Conservation (phyloP, 2,113 vertebrate genomes). For the Hippocampus comes region DNA sequence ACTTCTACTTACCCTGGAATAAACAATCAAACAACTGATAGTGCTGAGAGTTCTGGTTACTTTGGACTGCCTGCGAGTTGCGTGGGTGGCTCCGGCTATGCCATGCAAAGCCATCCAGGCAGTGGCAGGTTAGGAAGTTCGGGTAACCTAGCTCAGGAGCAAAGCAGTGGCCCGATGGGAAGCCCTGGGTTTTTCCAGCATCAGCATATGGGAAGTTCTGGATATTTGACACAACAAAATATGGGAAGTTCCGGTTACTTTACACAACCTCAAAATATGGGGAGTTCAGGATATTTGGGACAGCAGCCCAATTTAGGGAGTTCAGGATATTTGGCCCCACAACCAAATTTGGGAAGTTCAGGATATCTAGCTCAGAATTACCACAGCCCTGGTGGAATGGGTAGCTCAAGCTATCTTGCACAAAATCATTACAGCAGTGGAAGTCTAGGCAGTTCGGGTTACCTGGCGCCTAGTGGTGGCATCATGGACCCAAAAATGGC, state of each 20-base stretch:
- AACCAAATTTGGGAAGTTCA: conserved; percentile 56
- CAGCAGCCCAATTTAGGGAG: conserved; percentile 55
- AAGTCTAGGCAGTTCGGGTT: conserved; percentile 65
- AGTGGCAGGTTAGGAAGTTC: conserved; percentile 62
- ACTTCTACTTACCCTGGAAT: conserved; percentile 62
- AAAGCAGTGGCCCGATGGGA: conserved; percentile 46
- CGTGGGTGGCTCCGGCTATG: conserved; percentile 39
- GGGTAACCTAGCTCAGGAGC: conserved; percentile 59
- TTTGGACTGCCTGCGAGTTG: conserved; percentile 57
- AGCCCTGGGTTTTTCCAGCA: conserved; percentile 37
- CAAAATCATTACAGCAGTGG: conserved; percentile 70
- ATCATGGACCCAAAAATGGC: conserved; percentile 79
- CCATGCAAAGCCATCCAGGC: conserved; percentile 57
- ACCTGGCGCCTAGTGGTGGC: conserved; percentile 62
- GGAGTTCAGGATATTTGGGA: conserved; percentile 57
- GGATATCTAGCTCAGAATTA: conserved; percentile 67
- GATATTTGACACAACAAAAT: conserved; percentile 48
- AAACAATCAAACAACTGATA: conserved; percentile 64
- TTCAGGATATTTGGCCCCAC: conserved; percentile 56
- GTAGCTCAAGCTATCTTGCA: conserved; percentile 67
- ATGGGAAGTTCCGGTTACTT: conserved; percentile 59
- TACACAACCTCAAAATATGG: conserved; percentile 52
- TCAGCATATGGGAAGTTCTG: conserved; percentile 33
- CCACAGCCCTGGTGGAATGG: conserved; percentile 56
- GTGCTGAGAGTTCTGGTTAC: conserved; percentile 69